Evolutionary conservation across 2,113 vertebrate species (phyloP), one percentile per base, ranked within the genome.

Genomic region (Stegostoma tigrinum): DNA sequence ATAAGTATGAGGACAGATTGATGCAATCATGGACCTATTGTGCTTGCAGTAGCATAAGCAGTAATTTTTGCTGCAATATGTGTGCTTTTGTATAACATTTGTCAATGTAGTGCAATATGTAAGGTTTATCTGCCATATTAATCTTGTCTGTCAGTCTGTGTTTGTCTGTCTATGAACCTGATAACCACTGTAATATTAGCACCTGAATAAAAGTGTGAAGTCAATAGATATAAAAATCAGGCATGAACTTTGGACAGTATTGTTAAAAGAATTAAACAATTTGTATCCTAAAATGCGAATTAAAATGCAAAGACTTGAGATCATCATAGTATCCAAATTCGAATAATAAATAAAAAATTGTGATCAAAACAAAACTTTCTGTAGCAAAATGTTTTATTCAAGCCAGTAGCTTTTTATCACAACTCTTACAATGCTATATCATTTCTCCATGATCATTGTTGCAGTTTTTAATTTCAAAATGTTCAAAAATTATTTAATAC

Each of bases 291-390:
- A 70, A 95, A 72, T 72, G 93, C 42, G 24, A 95, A 95, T 95
- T 64, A 95, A 95, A 95, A 95, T 70, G 94, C 89, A 93, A 48
- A 95, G 45, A 34, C 55, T 90, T 70, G 38, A 94, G 42, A 70
- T 10, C 45, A 94, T 68, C 66, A 68, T 68, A 94, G 70, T 64
- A 38, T 95, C 68, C 23, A 95, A 95, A 95, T 95, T 72, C 68
- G 15, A 72, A 95, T 95, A 45, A 95, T 95, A 95, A 95, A 95
- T 95, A 95, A 95, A 93, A 95, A 95, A 72, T 72, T 45, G 14
- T 72, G 94, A 30, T 72, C 68, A 95, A 95, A 75, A 30, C 68
- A 72, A 95, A 95, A 52, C 68, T 48, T 72, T 42, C 38, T 95
- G 68, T 95, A 72, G 94, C 94, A 75, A 95, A 48, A 72, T 95